These are phyloP conservation scores for Eupleurogrammus muticus DNA, from an alignment of 2,797 vertebrate genomes.

Conservation along the genomic window DNA sequence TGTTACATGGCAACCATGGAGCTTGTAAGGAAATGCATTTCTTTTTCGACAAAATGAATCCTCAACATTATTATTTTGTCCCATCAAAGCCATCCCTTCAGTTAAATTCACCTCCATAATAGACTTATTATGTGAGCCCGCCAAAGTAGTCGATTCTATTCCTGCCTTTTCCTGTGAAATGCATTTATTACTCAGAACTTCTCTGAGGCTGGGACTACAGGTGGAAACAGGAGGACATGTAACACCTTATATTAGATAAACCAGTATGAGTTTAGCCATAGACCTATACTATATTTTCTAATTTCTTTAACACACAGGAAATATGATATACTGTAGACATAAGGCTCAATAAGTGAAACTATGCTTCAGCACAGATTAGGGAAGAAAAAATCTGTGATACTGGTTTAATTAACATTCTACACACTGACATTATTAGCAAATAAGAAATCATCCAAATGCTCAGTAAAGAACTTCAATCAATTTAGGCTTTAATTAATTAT, in stretches of 20 bases:
- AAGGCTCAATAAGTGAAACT: neutral
- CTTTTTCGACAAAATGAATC: neutral
- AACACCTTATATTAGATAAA: constrained; percentile 2
- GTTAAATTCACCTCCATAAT: constrained; percentile 33
- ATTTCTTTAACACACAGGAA: constrained; percentile 6
- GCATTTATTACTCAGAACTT: constrained; percentile 40
- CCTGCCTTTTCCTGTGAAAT: constrained; percentile 36
- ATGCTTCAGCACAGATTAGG: neutral
- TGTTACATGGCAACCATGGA: neutral
- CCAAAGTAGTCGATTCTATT: constrained; percentile 35
- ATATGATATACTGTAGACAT: neutral
- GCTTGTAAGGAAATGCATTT: constrained; percentile 18
- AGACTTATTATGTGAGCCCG: constrained; percentile 36
- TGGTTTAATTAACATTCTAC: constrained; percentile 17
- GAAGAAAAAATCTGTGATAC: neutral
- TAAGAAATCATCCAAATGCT: constrained; percentile 43
- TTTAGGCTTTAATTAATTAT: constrained; percentile 43
- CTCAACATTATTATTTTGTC: constrained; percentile 32
- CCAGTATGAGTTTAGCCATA: neutral
- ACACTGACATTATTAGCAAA: constrained; percentile 20
- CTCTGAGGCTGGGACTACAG: constrained; percentile 31
- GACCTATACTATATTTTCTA: constrained; percentile 8
- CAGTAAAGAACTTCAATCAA: constrained; percentile 26
- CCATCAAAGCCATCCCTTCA: constrained; percentile 37
- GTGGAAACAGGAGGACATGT: neutral